A percentile compares a stretch with the other conserved stretches of the same genome.
These are phyloP conservation scores for Gymnobelideus leadbeateri DNA, from an alignment of 2,113 vertebrate species.

Conservation along the genomic window DNA sequence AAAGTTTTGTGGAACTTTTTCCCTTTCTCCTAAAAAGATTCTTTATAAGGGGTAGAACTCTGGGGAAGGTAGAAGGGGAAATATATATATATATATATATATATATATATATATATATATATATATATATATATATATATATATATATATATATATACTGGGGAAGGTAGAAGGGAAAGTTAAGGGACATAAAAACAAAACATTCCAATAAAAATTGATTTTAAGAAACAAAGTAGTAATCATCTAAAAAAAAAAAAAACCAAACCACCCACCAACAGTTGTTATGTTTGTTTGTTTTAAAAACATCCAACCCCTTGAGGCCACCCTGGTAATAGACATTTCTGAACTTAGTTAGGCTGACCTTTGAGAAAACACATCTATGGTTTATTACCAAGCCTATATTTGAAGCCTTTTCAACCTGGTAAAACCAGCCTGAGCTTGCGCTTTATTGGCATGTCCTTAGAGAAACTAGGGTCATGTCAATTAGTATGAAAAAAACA, in stretches of 20 bases:
- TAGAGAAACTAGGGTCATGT: neutral
- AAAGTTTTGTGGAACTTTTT: neutral
- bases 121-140: too few relatives aligned
- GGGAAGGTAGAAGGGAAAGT: neutral
- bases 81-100: too few relatives aligned
- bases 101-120: too few relatives aligned
- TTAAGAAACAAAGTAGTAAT: neutral
- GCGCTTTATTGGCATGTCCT: neutral
- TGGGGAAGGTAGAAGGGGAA: neutral
- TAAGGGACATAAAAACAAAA: neutral
- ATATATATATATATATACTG: too few relatives aligned
- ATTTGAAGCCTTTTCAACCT: neutral
- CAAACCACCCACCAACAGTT: neutral
- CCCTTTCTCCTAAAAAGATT: neutral
- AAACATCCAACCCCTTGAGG: neutral
- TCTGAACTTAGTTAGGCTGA: neutral
- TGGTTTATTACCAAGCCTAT: neutral
- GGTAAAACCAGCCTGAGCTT: neutral
- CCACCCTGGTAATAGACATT: neutral
- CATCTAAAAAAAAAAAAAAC: neutral
- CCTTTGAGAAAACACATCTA: neutral
- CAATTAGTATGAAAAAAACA: neutral
- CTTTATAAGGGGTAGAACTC: neutral
- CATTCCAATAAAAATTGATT: neutral
- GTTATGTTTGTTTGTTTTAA: neutral